phyloP scores from a whole-genome alignment of 1,140 invertebrate species.

The Chionoecetes opilio region DNA sequence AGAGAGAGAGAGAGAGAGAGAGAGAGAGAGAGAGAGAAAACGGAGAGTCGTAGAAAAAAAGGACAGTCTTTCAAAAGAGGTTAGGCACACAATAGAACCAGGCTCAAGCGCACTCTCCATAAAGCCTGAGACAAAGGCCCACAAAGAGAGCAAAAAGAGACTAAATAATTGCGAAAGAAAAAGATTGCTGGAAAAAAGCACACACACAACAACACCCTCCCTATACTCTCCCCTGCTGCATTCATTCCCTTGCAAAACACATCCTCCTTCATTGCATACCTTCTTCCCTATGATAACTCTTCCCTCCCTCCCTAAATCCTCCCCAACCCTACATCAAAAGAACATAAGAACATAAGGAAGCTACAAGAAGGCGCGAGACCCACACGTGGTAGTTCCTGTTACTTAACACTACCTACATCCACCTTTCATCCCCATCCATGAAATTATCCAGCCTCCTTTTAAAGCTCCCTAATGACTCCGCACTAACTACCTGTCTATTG shows the following conservation, averaged over 20 bases:
- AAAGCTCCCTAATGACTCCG: no score
- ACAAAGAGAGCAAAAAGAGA: not conserved
- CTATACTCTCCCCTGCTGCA: not conserved
- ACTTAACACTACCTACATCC: no score
- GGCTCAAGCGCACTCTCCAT: not conserved
- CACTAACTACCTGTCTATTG: no score
- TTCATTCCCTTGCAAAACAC: no score
- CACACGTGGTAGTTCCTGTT: no score
- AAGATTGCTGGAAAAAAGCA: not conserved
- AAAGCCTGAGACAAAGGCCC: not conserved
- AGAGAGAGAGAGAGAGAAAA: not conserved
- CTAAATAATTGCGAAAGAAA: not conserved
- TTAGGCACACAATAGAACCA: not conserved
- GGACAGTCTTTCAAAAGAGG: not conserved
- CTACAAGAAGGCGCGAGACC: no score
- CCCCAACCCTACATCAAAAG: no score
- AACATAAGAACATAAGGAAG: no score
- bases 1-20: slow-evolving; percentile 27
- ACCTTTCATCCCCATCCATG: no score
- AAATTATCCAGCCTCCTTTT: no score
- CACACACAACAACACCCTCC: not conserved
- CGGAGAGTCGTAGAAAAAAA: no score
- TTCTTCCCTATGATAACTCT: not conserved
- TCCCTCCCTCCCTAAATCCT: not conserved
- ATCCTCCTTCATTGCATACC: no score